Evolutionary conservation across 2,113 vertebrate genomes (phyloP).

Genomic region (Embiotoca jacksoni): DNA sequence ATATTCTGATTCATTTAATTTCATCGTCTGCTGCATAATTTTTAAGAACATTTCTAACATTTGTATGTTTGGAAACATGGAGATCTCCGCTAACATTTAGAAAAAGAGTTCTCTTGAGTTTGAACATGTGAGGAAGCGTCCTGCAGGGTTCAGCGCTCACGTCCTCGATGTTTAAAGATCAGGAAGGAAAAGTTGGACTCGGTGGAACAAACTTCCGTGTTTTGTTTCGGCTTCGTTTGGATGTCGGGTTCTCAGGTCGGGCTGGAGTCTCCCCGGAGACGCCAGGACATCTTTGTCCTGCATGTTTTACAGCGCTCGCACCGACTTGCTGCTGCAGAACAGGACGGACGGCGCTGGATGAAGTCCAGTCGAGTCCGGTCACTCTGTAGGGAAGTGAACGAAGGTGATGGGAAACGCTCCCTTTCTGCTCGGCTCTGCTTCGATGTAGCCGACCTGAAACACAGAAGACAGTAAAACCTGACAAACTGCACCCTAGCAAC

Average conservation of each 20-base stretch:
- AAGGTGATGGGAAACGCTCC: slow-evolving; percentile 95
- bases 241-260: too few species aligned
- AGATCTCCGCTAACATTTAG: too few species aligned
- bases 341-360: background rate
- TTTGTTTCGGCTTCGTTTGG: too few species aligned
- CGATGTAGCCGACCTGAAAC: slow-evolving; percentile 92
- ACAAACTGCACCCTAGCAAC: background rate
- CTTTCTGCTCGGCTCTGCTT: slow-evolving; percentile 89
- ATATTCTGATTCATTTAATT: too few species aligned
- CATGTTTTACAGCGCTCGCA: background rate
- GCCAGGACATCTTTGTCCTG: background rate
- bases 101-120: background rate
- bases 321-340: background rate
- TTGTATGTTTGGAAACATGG: too few species aligned
- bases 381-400: slow-evolving; percentile 96
- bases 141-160: background rate
- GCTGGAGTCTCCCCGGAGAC: background rate
- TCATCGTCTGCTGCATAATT: background rate
- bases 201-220: too few species aligned
- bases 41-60: background rate
- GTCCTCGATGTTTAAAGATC: too few species aligned
- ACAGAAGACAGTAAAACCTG: background rate
- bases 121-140: background rate
- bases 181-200: too few species aligned
- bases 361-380: slow-evolving; percentile 34